Base-by-base conservation (phyloP, 2,797 vertebrate species). In the Rallus crepitans region DNA sequence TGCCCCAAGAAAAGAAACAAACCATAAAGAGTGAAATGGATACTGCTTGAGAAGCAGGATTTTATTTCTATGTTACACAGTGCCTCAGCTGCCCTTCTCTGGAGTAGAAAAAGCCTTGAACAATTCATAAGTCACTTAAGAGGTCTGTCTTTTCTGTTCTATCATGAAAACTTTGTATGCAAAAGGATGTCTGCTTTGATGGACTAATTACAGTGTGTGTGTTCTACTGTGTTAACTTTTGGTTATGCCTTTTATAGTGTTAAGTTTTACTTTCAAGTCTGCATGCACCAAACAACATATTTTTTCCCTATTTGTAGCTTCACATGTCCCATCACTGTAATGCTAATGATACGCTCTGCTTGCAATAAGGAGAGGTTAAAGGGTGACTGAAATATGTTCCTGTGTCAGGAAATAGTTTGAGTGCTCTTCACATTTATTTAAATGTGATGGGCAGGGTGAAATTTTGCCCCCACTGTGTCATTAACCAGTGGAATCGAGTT, bases 301-400 rank as follows among this genome's bases (percentile, higher is more conserved):
- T 78, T 78, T 66, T 78, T 78, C 11, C 27, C 16, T 15, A 39
- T 86, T 63, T 76, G n/a, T 63, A 70, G 25, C 21, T 64, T 59
- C 57, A 30, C 35, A 20, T 0, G 1, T 40, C 30, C 15, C 3
- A 9, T 8, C 9, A 65, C 30, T 45, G 27, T 63, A 73, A 57
- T 33, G 19, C 6, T 83, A 52, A 64, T 40, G n/a, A 61, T 25
- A n/a, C 1, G 7, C n/a, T 66, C 25, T 50, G 12, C 17, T 56
- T 86, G n/a, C 24, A 56, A 10, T 37, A 71, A 55, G 24, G 35
- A 61, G 12, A 71, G 12, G n/a, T 55, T 65, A 37, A 65, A 76
- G 19, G 15, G 48, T 65, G 24, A 50, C 28, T 0, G 0, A 35
- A 55, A 33, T 23, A 50, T 11, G 5, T 9, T 76, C 3, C 18